Conservation (phyloP, 2,113 vertebrate species). For the Hypocryptadius cinnamomeus region DNA sequence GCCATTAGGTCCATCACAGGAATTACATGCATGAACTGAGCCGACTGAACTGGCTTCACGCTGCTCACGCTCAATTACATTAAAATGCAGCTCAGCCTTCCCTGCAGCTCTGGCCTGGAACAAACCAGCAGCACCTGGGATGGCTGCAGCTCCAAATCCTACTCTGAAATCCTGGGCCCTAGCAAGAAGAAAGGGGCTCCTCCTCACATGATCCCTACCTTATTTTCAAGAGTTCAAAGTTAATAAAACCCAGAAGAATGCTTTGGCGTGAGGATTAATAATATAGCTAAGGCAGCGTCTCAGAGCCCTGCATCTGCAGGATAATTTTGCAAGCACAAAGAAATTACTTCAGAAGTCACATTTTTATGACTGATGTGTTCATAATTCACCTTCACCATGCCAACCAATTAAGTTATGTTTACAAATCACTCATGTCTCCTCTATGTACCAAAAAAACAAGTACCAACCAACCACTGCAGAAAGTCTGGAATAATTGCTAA, state of each 20-base stretch:
- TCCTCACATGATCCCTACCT: not conserved
- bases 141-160: not conserved
- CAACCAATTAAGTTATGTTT: not conserved
- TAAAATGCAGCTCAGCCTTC: not conserved
- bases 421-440: not conserved
- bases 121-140: not conserved
- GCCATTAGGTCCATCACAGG: not conserved
- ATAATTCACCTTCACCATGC: not conserved
- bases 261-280: not conserved
- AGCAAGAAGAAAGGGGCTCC: not conserved
- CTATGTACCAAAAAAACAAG: not conserved
- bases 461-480: not conserved
- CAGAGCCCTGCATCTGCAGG: not conserved
- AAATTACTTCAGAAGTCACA: not conserved
- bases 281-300: not conserved
- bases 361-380: not conserved
- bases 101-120: not conserved
- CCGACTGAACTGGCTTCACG: not conserved
- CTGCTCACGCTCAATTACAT: conserved; percentile 3
- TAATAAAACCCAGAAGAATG: not conserved
- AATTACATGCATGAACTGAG: not conserved
- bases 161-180: not conserved
- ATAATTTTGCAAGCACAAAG: not conserved
- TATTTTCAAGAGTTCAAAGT: not conserved
- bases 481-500: not conserved